phyloP scores from a whole-genome alignment of 2,797 vertebrate species.

The Tragelaphus eurycerus region DNA sequence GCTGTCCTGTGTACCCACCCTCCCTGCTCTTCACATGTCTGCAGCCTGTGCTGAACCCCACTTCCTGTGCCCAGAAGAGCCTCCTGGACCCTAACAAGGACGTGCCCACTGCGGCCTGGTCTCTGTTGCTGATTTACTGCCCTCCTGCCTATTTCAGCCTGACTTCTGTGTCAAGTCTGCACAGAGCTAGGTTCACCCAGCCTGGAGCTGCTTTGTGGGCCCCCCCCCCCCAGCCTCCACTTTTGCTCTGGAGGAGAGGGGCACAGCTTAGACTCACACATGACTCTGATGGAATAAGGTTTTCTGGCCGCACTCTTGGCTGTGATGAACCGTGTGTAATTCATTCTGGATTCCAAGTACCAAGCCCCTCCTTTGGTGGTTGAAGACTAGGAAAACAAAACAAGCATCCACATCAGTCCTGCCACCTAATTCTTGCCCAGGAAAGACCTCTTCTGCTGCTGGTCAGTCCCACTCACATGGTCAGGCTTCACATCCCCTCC shows the following conservation, averaged over 20 bases:
- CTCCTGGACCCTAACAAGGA: no score
- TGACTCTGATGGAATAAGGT: conserved; percentile 88
- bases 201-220: not conserved
- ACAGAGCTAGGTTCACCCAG: not conserved
- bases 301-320: conserved; percentile 90
- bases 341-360: conserved; percentile 85
- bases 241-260: not conserved
- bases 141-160: not conserved
- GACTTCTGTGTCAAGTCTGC: not conserved
- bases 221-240: not conserved
- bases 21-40: accelerated
- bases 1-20: accelerated
- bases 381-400: not conserved
- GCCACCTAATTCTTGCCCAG: accelerated
- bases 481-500: not conserved
- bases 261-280: conserved; percentile 87
- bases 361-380: not conserved
- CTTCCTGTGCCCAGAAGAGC: not conserved
- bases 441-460: not conserved
- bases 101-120: accelerated
- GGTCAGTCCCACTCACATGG: not conserved
- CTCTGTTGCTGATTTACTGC: accelerated
- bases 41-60: accelerated
- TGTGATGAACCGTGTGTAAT: conserved; percentile 92
- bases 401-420: accelerated